Percentiles rank a stretch among this genome's conserved stretches.
Conservation (phyloP, 2,113 vertebrate genomes). For the Thamnaconus septentrionalis region DNA sequence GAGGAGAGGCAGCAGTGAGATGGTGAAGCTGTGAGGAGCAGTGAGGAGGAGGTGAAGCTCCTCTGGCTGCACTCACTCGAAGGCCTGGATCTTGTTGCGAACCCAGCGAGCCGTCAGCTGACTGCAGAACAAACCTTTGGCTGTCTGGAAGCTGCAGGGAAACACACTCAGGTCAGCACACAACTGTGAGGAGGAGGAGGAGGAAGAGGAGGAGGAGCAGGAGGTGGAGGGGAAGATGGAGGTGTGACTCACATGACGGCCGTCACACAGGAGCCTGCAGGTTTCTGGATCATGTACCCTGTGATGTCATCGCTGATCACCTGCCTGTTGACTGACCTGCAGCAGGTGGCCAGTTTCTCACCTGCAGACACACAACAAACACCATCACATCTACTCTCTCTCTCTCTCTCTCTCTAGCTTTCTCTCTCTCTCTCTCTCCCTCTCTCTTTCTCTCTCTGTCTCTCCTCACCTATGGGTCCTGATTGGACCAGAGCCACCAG, state of each 20-base stretch:
- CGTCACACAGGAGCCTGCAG: conserved; percentile 2
- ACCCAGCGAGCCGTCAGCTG: conserved; percentile 14
- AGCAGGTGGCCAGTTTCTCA: conserved; percentile 41
- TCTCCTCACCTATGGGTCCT: conserved; percentile 19
- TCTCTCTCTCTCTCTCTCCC: no score
- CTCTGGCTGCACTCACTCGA: conserved; percentile 22
- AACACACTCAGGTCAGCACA: no score
- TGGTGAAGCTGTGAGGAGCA: no score
- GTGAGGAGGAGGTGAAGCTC: no score
- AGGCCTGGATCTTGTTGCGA: fast-evolving
- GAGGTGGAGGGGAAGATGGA: no score
- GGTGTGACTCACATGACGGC: conserved; percentile 57
- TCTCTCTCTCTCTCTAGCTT: no score
- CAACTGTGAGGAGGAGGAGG: no score
- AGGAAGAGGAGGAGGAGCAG: no score
- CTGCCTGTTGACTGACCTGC: not conserved
- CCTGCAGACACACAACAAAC: not conserved
- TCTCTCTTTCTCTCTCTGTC: no score
- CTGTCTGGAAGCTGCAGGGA: conserved; percentile 49
- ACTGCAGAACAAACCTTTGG: conserved; percentile 25
- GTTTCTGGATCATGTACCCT: not conserved
- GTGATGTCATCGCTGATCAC: conserved; percentile 17
- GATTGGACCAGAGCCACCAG: conserved; percentile 10
- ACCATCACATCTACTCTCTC: no score
- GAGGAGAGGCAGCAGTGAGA: no score